Conservation (phyloP, 1,140 invertebrate genomes). For the Achroia grisella region DNA sequence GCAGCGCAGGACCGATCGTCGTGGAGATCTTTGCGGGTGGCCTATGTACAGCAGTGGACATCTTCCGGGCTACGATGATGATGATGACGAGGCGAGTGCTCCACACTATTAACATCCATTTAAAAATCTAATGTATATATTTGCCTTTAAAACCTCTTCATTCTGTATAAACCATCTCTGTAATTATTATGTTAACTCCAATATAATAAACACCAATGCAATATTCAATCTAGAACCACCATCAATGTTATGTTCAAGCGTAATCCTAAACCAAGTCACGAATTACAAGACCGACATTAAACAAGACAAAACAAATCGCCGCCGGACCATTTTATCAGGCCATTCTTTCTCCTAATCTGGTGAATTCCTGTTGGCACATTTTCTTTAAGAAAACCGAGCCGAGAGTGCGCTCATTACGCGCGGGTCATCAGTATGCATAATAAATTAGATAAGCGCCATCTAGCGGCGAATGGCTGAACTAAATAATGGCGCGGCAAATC, state of each 20-base stretch:
- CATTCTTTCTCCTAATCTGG: constrained; percentile 37
- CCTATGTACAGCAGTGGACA: too few relatives aligned
- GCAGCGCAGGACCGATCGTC: too few relatives aligned
- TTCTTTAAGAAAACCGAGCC: constrained; percentile 41
- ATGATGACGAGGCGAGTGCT: too few relatives aligned
- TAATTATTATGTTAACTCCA: too few relatives aligned
- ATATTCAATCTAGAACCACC: too few relatives aligned
- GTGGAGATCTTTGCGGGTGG: too few relatives aligned
- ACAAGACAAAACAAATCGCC: neutral
- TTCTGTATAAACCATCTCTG: too few relatives aligned
- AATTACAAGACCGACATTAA: constrained; percentile 1
- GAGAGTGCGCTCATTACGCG: constrained; percentile 57
- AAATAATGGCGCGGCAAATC: constrained; percentile 36
- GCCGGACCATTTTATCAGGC: constrained; percentile 24
- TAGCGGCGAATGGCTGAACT: constrained; percentile 43
- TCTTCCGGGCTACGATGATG: too few relatives aligned
- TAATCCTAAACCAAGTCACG: constrained; percentile 6
- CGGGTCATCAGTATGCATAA: constrained; percentile 77
- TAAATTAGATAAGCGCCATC: constrained; percentile 69
- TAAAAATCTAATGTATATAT: too few relatives aligned
- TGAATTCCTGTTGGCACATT: constrained; percentile 40
- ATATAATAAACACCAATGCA: too few relatives aligned
- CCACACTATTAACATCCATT: too few relatives aligned
- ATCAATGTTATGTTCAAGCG: constrained; percentile 8
- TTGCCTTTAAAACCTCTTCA: too few relatives aligned